Percentiles rank a stretch among this genome's conserved stretches.
Evolutionary conservation across 2,113 vertebrate genomes (phyloP).

Genomic region (Anser brachyrhynchus): DNA sequence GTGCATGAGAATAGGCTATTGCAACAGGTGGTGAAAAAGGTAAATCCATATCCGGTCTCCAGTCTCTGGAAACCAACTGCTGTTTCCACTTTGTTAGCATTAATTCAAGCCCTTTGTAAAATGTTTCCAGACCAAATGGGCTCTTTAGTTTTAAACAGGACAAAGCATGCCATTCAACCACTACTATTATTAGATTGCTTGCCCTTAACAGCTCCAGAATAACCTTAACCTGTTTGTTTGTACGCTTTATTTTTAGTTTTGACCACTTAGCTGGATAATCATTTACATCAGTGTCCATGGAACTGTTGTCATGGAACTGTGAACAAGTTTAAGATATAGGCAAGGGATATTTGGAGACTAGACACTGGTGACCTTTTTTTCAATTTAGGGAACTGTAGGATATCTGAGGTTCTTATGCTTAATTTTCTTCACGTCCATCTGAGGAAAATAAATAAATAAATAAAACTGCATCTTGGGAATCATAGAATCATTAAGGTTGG

Average conservation of each 20-base stretch:
- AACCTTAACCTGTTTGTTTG: background rate
- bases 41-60: background rate
- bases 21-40: background rate
- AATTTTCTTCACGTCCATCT: background rate
- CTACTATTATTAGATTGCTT: background rate
- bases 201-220: background rate
- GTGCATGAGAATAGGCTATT: background rate
- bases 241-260: background rate
- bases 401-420: background rate
- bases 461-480: background rate
- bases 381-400: background rate
- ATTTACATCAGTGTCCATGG: background rate
- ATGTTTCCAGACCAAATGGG: background rate
- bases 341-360: background rate
- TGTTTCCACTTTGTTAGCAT: background rate
- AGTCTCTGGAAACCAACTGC: background rate
- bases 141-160: background rate
- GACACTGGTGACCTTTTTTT: background rate
- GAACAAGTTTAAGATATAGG: background rate
- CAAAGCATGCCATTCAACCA: background rate
- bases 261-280: background rate
- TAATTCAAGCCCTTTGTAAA: background rate
- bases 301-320: background rate
- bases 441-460: background rate
- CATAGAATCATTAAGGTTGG: too few relatives aligned